phyloP scores from a whole-genome alignment of 2,113 vertebrate genomes.

The Syngnathoides biaculeatus region DNA sequence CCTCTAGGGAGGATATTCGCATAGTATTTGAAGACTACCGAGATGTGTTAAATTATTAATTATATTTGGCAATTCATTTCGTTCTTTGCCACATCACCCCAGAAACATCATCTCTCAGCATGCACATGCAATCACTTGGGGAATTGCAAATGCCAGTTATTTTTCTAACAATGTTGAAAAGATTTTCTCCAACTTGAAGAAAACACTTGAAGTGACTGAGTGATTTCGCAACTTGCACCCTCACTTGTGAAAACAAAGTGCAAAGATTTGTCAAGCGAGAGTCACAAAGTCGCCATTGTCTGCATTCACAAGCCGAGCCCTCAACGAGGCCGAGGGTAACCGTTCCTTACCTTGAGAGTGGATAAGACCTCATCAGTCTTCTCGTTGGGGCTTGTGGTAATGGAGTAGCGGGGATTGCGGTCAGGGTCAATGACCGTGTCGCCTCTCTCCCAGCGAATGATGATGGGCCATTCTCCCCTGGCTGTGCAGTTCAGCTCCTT shows the following conservation, averaged over 20 bases:
- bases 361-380: constrained; percentile 94
- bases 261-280: constrained; percentile 1
- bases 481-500: constrained; percentile 98
- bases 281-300: constrained; percentile 14
- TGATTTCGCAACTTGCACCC: background rate
- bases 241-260: constrained; percentile 4
- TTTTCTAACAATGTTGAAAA: background rate
- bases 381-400: constrained; percentile 91
- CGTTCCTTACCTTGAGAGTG: constrained; percentile 84
- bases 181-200: background rate
- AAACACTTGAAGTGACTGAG: background rate
- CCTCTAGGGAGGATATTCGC: background rate
- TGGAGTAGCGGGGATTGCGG: constrained; percentile 89
- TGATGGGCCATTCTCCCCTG: constrained; percentile 93
- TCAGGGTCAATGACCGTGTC: constrained; percentile 96
- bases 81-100: background rate
- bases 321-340: background rate
- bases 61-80: constrained; percentile 1
- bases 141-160: background rate
- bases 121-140: background rate
- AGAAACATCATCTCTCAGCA: background rate
- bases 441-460: constrained; percentile 97
- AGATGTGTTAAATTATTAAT: background rate
- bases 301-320: constrained; percentile 22
- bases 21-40: background rate